phyloP scores from a whole-genome alignment of 2,797 vertebrate species.

The Cryptoblepharus egeriae region DNA sequence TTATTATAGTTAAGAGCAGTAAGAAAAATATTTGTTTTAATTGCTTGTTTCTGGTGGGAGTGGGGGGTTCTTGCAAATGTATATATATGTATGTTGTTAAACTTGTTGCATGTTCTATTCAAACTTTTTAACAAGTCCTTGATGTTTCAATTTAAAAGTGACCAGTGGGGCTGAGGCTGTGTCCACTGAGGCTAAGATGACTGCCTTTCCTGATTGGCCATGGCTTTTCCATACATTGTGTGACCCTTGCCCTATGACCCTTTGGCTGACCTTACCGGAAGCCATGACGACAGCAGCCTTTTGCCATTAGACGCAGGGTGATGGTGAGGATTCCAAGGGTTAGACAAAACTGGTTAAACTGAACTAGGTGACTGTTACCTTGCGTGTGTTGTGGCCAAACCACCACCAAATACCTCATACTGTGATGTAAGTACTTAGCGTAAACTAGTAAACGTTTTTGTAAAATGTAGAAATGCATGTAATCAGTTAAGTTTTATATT shows the following conservation, averaged over 20 bases:
- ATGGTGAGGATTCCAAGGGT: conserved; percentile 99
- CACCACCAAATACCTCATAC: conserved; percentile 87
- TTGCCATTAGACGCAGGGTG: conserved; percentile 99
- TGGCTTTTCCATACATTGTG: conserved; percentile 99
- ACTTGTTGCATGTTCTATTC: conserved; percentile 91
- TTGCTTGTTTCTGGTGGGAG: conserved; percentile 55
- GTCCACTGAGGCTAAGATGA: conserved; percentile 99
- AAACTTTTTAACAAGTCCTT: conserved; percentile 99
- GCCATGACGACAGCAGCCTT: conserved; percentile 99
- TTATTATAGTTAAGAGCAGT: conserved; percentile 59
- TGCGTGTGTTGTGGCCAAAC: conserved; percentile 87
- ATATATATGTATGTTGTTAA: conserved; percentile 82
- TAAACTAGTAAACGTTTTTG: conserved; percentile 85
- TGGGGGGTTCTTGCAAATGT: conserved; percentile 68
- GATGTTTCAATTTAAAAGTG: conserved; percentile 99
- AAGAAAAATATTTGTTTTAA: conserved; percentile 12
- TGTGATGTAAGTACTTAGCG: conserved; percentile 87
- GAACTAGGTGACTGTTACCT: conserved; percentile 89
- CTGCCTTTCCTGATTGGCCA: conserved; percentile 99
- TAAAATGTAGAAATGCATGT: conserved; percentile 87
- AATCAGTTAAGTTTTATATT: conserved; percentile 85
- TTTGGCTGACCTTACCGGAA: conserved; percentile 99
- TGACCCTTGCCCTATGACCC: conserved; percentile 99
- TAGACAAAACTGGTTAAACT: conserved; percentile 89
- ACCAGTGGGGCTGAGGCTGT: conserved; percentile 99